phyloP scores from a whole-genome alignment of 2,797 vertebrate species.

The Alauda arvensis region DNA sequence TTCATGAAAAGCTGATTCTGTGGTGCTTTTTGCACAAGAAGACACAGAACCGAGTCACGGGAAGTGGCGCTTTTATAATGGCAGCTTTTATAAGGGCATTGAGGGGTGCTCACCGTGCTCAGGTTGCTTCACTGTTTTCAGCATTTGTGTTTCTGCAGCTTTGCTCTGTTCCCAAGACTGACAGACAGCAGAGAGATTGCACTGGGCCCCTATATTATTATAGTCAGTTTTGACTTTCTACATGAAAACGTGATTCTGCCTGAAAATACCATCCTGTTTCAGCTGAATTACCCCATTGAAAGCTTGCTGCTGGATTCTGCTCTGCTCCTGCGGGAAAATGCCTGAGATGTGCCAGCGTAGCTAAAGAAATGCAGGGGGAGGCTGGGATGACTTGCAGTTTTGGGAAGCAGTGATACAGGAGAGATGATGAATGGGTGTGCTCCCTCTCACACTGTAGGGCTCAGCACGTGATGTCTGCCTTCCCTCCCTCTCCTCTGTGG shows the following conservation, averaged over 20 bases:
- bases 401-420: not conserved
- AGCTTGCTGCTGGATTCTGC: not conserved
- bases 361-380: not conserved
- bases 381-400: conserved; percentile 54
- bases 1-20: conserved; percentile 4
- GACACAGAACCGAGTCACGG: not conserved
- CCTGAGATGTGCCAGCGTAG: fast-evolving
- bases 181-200: not conserved
- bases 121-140: not conserved
- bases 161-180: not conserved
- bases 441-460: not conserved
- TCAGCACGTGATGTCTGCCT: not conserved
- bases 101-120: not conserved
- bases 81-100: not conserved
- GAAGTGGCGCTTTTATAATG: not conserved
- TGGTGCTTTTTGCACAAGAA: not conserved
- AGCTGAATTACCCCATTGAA: not conserved
- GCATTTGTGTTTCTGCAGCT: not conserved
- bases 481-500: not conserved
- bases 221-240: not conserved
- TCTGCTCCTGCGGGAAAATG: not conserved
- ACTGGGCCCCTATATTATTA: not conserved
- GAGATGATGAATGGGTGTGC: not conserved
- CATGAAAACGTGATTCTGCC: not conserved
- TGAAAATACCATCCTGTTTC: not conserved